Percentiles rank a stretch among this genome's conserved stretches.
Conservation (phyloP, 2,888 invertebrate species). For the Ptychoptera albimana region DNA sequence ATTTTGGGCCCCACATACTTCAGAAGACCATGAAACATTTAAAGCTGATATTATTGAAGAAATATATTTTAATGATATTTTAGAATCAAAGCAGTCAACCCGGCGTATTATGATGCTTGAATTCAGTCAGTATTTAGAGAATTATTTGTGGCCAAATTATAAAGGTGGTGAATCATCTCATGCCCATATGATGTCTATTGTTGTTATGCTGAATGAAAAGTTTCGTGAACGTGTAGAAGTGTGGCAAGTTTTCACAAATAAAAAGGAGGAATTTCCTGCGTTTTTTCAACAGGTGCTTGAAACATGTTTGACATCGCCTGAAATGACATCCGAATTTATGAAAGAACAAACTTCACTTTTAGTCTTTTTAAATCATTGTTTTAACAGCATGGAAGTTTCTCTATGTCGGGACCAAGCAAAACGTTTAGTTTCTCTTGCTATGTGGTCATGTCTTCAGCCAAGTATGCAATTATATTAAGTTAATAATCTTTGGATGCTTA, state of each 20-base stretch:
- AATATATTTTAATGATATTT: constrained; percentile 76
- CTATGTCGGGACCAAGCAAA: constrained; percentile 86
- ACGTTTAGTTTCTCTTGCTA: constrained; percentile 76
- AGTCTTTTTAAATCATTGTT: constrained; percentile 88
- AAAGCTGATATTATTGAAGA: constrained; percentile 70
- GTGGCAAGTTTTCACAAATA: constrained; percentile 81
- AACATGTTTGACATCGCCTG: constrained; percentile 35
- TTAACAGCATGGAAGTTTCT: constrained; percentile 93
- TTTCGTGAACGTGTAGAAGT: constrained; percentile 92
- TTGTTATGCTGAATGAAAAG: constrained; percentile 98
- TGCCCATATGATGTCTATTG: constrained; percentile 90
- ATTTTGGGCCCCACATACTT: constrained; percentile 84
- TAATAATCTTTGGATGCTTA: not conserved
- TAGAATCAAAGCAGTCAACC: constrained; percentile 63
- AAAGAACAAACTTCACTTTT: constrained; percentile 78
- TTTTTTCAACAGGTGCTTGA: constrained; percentile 71
- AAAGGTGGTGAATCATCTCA: constrained; percentile 53
- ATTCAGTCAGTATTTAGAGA: constrained; percentile 94
- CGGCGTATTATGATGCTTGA: constrained; percentile 91
- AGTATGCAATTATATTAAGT: constrained; percentile 34
- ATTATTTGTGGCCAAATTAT: constrained; percentile 94
- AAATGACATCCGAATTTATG: constrained; percentile 17
- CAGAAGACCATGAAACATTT: constrained; percentile 52
- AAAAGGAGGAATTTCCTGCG: constrained; percentile 57
- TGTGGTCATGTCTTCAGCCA: constrained; percentile 83